Evolutionary conservation across 2,113 vertebrate species (phyloP).

Genomic region (Meleagris gallopavo): DNA sequence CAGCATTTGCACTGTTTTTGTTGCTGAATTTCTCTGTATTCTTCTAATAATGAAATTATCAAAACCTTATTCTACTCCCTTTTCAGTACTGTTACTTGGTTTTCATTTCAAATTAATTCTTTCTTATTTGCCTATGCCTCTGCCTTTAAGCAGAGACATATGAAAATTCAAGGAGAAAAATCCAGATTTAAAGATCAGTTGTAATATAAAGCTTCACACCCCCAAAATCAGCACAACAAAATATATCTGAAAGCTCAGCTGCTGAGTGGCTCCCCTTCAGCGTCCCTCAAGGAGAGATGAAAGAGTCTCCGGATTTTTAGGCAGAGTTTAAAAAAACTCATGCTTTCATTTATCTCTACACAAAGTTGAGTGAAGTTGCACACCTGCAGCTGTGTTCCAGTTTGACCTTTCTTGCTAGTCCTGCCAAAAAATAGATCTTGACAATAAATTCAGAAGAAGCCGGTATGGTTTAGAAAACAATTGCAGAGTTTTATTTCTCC

Average conservation of each 20-base stretch:
- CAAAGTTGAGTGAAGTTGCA: background rate
- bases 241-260: background rate
- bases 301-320: conserved; percentile 25
- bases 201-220: background rate
- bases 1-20: background rate
- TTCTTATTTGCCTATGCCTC: conserved; percentile 5
- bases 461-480: conserved; percentile 36
- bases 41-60: background rate
- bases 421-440: conserved; percentile 54
- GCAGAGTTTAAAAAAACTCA: background rate
- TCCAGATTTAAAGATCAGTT: conserved; percentile 20
- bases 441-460: conserved; percentile 39
- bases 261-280: background rate
- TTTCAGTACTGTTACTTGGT: background rate
- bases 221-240: conserved; percentile 11
- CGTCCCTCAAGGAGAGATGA: conserved; percentile 18
- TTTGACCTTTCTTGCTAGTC: conserved; percentile 36
- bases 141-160: conserved; percentile 21
- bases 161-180: conserved; percentile 4
- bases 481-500: conserved; percentile 21
- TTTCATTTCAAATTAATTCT: conserved; percentile 7
- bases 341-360: conserved; percentile 38
- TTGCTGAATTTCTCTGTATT: background rate
- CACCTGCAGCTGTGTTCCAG: conserved; percentile 58
- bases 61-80: background rate